Percentiles rank a stretch among this genome's conserved stretches.
phyloP scores from a whole-genome alignment of 2,113 vertebrate genomes.

The Cichladusa arquata region DNA sequence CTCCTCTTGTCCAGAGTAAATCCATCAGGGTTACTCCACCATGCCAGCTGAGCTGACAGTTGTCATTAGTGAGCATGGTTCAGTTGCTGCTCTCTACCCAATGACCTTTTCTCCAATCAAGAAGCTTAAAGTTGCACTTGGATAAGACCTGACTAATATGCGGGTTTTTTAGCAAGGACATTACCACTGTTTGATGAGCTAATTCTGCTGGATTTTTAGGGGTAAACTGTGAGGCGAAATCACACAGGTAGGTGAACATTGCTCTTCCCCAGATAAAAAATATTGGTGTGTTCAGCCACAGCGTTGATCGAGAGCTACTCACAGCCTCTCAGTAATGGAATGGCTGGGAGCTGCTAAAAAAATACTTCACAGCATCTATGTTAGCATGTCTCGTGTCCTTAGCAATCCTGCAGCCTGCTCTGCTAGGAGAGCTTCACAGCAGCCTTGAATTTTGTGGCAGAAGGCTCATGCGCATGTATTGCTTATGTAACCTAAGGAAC shows the following conservation, averaged over 20 bases:
- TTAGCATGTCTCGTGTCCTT: neutral
- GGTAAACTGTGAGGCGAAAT: neutral
- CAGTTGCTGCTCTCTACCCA: neutral
- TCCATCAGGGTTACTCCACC: neutral
- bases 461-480: neutral
- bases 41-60: neutral
- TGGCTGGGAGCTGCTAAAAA: neutral
- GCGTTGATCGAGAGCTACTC: neutral
- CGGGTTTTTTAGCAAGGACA: neutral
- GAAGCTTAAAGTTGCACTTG: neutral
- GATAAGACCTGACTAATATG: neutral
- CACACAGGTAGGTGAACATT: neutral
- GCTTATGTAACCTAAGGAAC: slow-evolving; percentile 14
- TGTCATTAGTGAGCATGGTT: neutral
- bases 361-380: neutral
- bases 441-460: neutral
- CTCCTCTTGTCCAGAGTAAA: neutral
- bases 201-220: neutral
- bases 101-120: neutral
- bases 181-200: neutral
- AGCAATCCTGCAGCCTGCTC: neutral
- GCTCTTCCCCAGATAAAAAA: neutral
- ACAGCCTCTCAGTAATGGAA: neutral
- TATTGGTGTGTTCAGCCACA: neutral
- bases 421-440: neutral